Percentiles rank a stretch among this genome's conserved stretches.
Conservation (phyloP, 1,140 invertebrate species). For the Elymnias hypermnestra region DNA sequence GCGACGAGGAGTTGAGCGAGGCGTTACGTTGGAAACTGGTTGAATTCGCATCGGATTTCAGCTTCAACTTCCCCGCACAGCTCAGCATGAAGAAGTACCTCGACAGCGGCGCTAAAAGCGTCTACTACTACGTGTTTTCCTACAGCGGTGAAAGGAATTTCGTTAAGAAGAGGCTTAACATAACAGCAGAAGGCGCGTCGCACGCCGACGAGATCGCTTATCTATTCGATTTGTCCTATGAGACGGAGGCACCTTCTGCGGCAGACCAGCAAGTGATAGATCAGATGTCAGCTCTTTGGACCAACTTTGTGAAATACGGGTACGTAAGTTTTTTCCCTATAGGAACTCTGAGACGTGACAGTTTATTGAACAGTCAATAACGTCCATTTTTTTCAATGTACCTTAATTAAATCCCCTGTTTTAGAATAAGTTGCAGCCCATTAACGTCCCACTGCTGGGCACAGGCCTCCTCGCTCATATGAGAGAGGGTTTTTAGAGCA, state of each 20-base stretch:
- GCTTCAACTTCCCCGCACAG: slow-evolving; percentile 21
- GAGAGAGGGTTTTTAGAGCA: no score
- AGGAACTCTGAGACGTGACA: no score
- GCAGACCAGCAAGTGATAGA: slow-evolving; percentile 36
- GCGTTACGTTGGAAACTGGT: slow-evolving; percentile 10
- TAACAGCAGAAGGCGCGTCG: not conserved
- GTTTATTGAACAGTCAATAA: no score
- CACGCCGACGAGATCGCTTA: slow-evolving; percentile 5
- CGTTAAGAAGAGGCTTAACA: slow-evolving; percentile 3
- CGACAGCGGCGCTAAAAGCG: slow-evolving; percentile 16
- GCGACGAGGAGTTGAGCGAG: slow-evolving; percentile 17
- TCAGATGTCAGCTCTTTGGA: slow-evolving; percentile 36
- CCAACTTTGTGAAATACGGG: slow-evolving; percentile 45
- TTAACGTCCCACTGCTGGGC: no score
- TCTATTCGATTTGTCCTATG: not conserved
- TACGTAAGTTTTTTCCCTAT: slow-evolving; percentile 10
- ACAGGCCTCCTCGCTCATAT: no score
- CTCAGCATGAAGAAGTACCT: slow-evolving; percentile 23
- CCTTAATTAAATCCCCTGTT: no score
- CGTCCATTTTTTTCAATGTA: no score
- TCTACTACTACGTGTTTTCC: slow-evolving; percentile 33
- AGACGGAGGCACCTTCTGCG: slow-evolving; percentile 2
- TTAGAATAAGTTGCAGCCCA: no score
- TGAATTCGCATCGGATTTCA: slow-evolving; percentile 23
- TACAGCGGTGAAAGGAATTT: slow-evolving; percentile 14